Evolutionary conservation across 37 sponge, comb jelly and placozoan genomes (phyloP), one percentile per base, ranked within the genome.

Genomic region (Hexactinellida sp.): DNA sequence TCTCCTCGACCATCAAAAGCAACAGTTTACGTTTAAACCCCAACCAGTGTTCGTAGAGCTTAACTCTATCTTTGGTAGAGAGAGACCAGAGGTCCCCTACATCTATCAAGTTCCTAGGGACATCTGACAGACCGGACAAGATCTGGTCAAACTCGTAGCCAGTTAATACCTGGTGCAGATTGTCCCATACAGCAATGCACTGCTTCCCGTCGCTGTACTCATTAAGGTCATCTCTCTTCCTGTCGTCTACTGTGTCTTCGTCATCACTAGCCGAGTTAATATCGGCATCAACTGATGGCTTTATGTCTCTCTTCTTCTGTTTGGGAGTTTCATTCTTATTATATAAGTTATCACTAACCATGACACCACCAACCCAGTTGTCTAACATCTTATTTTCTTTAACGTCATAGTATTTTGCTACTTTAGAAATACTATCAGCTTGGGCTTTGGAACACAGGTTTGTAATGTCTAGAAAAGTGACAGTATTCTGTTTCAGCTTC

Each of bases 41-140:
- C 35, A 87, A 28, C 95, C 95, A 95, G 54, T 89, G 89, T 23
- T 87, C 54, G 83, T 93, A 95, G 36, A 95, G 83, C 35, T 47
- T 36, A 88, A 89, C 88, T 3, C 90, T 83, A 36, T 91, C 54
- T 1, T 71, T 30, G 0, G 32, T 7, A 0, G 36, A 9, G 10
- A 94, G 83, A 0, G 34, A 32, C 76, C 76, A 63, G 3, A 63
- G 30, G 34, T 63, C 30, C 25, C 5, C 34, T 7, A 63, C 76
- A 25, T 63, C 76, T n/a, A 32, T 7, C 19, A 63, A 7, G 3
- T 63, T 23, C 13, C 13, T 63, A 1, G 76, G 76, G 34, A 28
- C 13, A 10, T 63, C 76, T 63, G 76, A 23, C 21, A 63, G 25
- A 28, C 13, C 13, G 3, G 76, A 10, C 25, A 63, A 3, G 3